These are phyloP conservation scores for Anoplopoma fimbria DNA, from an alignment of 2,113 vertebrate genomes.

Conservation along the genomic window DNA sequence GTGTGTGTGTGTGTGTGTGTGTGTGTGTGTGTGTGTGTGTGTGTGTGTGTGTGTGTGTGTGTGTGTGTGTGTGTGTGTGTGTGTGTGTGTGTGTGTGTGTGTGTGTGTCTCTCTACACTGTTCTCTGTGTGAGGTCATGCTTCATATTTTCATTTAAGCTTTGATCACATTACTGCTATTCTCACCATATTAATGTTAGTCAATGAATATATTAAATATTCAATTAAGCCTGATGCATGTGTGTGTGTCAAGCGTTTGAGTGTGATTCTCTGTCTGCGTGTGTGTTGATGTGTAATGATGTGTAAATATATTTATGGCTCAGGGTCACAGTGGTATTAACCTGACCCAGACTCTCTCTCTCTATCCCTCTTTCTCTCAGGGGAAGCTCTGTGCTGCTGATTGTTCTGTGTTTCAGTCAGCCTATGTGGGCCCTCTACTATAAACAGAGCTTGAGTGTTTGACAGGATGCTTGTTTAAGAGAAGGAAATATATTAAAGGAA, in stretches of 20 bases:
- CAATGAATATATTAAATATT: constrained; percentile 76
- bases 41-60: constrained; percentile 16
- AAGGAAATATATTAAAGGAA: not conserved
- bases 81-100: constrained; percentile 31
- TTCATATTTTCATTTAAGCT: constrained; percentile 69
- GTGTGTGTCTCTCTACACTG: constrained; percentile 12
- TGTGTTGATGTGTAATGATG: constrained; percentile 79
- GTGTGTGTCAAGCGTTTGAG: not conserved
- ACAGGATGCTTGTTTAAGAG: constrained; percentile 16
- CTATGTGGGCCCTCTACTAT: constrained; percentile 28
- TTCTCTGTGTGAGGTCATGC: constrained; percentile 62
- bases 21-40: constrained; percentile 32
- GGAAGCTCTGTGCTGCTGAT: constrained; percentile 64
- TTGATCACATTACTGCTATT: constrained; percentile 68
- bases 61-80: constrained; percentile 6
- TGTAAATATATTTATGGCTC: constrained; percentile 84
- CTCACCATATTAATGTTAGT: constrained; percentile 72
- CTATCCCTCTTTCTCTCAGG: constrained; percentile 61
- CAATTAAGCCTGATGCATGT: constrained; percentile 60
- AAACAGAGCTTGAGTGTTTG: constrained; percentile 28
- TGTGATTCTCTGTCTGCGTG: constrained; percentile 21
- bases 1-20: constrained; percentile 18
- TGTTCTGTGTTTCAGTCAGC: constrained; percentile 54
- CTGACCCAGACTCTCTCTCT: constrained; percentile 65
- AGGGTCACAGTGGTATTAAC: constrained; percentile 79